These are phyloP conservation scores for Hephaestus fuliginosus DNA, from an alignment of 2,797 vertebrate species.

Conservation along the genomic window DNA sequence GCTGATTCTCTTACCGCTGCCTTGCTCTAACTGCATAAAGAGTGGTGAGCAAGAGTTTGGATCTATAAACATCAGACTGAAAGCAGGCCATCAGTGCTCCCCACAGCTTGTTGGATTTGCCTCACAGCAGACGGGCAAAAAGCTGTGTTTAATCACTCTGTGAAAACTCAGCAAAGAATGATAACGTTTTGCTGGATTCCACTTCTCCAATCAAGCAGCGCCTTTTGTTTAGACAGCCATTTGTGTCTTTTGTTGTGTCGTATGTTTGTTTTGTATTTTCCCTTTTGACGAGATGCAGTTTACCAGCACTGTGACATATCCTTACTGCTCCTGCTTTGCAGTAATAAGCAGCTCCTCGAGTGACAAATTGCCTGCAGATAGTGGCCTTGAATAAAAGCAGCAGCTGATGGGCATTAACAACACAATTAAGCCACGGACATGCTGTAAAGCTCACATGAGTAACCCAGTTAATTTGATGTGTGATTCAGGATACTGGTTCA, in stretches of 20 bases:
- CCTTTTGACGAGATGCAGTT: conserved; percentile 11
- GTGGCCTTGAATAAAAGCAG: neutral
- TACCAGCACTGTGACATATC: neutral
- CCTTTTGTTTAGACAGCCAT: conserved; percentile 19
- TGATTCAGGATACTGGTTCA: neutral
- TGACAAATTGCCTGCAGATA: conserved; percentile 8
- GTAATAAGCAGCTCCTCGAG: neutral
- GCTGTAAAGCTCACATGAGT: conserved; percentile 1
- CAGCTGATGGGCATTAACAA: conserved; percentile 8
- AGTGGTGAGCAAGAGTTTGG: conserved; percentile 31
- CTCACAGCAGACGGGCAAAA: conserved; percentile 34
- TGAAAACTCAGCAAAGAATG: conserved; percentile 37
- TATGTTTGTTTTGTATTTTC: neutral
- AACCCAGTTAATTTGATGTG: conserved; percentile 6
- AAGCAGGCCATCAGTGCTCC: conserved; percentile 22
- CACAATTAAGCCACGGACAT: neutral
- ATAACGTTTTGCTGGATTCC: conserved; percentile 5
- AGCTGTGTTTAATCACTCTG: conserved; percentile 37
- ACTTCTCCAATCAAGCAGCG: conserved; percentile 11
- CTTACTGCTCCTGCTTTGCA: neutral
- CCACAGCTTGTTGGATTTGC: conserved; percentile 29
- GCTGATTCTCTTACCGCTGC: conserved; percentile 11
- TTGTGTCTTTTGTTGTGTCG: conserved; percentile 5
- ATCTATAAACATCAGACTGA: conserved; percentile 40
- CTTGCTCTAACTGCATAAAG: neutral